Evolutionary conservation across 2,797 vertebrate genomes (phyloP).

Genomic region (Chelidonichthys spinosus): DNA sequence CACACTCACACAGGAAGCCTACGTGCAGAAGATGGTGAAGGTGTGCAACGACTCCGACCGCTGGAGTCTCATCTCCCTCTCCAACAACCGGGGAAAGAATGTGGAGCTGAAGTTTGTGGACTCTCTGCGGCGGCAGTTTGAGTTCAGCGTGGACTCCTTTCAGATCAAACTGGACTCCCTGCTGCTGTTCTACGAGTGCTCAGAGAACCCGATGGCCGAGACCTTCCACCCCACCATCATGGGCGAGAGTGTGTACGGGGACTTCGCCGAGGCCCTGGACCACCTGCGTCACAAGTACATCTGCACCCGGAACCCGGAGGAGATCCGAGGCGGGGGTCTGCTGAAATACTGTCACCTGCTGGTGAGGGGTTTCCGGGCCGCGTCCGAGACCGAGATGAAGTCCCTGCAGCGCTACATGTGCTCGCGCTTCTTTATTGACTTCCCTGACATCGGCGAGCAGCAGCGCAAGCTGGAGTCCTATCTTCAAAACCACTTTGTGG

Average conservation of each 20-base stretch:
- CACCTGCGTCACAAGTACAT: constrained; percentile 97
- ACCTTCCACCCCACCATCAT: constrained; percentile 98
- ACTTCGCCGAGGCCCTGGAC: constrained; percentile 94
- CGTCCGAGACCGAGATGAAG: constrained; percentile 96
- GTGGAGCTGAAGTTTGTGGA: constrained; percentile 99
- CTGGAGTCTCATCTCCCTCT: constrained; percentile 99
- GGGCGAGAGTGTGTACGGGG: constrained; percentile 96
- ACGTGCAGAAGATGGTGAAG: constrained; percentile 99
- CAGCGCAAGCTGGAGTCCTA: constrained; percentile 99
- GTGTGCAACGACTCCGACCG: constrained; percentile 98
- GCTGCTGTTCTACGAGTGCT: constrained; percentile 98
- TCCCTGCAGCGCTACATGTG: constrained; percentile 99
- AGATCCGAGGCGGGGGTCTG: constrained; percentile 96
- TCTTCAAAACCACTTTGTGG: constrained; percentile 99
- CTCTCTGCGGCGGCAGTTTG: constrained; percentile 97
- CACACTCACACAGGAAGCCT: constrained; percentile 87
- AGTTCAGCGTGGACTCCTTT: constrained; percentile 99
- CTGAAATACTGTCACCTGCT: constrained; percentile 99
- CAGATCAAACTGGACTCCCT: constrained; percentile 99
- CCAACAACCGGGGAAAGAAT: constrained; percentile 99
- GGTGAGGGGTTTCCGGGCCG: constrained; percentile 94
- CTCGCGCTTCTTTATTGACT: constrained; percentile 99
- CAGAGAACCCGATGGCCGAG: constrained; percentile 97
- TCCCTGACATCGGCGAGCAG: constrained; percentile 97
- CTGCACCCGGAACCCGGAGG: constrained; percentile 97